Evolutionary conservation across 2,113 vertebrate species (phyloP).

Genomic region (Pelmatolapia mariae): DNA sequence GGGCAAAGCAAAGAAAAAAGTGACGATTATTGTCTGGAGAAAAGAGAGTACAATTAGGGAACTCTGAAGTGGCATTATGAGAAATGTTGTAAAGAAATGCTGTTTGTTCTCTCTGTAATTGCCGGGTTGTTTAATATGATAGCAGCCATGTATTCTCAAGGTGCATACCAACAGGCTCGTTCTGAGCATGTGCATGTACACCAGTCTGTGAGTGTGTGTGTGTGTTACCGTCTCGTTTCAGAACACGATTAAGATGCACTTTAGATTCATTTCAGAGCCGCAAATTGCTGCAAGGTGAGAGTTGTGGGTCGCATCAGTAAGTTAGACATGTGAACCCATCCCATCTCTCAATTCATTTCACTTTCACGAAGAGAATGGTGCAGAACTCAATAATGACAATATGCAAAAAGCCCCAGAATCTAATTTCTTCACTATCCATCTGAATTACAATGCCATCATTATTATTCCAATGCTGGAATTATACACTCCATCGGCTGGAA

Average conservation of each 20-base stretch:
- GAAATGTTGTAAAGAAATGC: slow-evolving; percentile 2
- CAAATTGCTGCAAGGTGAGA: slow-evolving; percentile 28
- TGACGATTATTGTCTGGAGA: slow-evolving; percentile 9
- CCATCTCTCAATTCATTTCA: slow-evolving; percentile 45
- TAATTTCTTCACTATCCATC: slow-evolving; percentile 62
- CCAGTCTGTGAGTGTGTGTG: background rate
- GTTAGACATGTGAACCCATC: slow-evolving; percentile 21
- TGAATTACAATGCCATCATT: slow-evolving; percentile 68
- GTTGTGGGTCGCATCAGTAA: background rate
- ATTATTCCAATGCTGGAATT: slow-evolving; percentile 65
- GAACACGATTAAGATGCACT: slow-evolving; percentile 21
- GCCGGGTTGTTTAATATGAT: slow-evolving; percentile 21
- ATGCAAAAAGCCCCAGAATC: slow-evolving; percentile 54
- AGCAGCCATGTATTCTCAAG: slow-evolving; percentile 26
- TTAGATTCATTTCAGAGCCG: slow-evolving; percentile 5
- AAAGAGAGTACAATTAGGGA: slow-evolving; percentile 16
- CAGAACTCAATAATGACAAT: slow-evolving; percentile 57
- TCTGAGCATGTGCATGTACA: background rate
- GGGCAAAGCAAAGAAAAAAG: background rate
- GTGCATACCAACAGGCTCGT: background rate
- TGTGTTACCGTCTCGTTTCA: background rate
- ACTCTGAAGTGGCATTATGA: slow-evolving; percentile 17
- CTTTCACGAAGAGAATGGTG: slow-evolving; percentile 25
- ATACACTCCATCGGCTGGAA: slow-evolving; percentile 63
- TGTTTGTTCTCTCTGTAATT: slow-evolving; percentile 43